Evolutionary conservation across 2,888 invertebrate genomes (phyloP).

Genomic region (Acrocyrtus sp.): DNA sequence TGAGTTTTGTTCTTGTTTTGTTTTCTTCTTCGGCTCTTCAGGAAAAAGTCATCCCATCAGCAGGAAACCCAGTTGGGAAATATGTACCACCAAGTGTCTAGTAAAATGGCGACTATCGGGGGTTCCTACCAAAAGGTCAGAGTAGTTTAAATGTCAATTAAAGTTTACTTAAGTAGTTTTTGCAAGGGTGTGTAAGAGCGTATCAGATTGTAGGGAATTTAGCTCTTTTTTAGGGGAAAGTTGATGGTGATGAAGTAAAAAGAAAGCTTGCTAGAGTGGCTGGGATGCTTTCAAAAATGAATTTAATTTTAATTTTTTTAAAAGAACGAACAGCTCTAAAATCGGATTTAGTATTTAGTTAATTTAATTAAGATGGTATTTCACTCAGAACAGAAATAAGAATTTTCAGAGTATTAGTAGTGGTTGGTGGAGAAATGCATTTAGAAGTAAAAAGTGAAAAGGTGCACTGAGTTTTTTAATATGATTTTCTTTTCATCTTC

Average conservation of each 20-base stretch:
- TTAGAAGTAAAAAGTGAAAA: background rate
- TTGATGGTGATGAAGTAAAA: too few relatives aligned
- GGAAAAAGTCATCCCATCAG: too few relatives aligned
- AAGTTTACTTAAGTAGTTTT: background rate
- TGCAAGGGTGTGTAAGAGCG: background rate
- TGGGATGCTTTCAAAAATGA: too few relatives aligned
- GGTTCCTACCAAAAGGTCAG: slow-evolving; percentile 43
- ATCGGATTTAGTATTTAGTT: too few relatives aligned
- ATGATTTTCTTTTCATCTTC: background rate
- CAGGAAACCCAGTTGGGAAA: slow-evolving; percentile 35
- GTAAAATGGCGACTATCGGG: slow-evolving; percentile 54
- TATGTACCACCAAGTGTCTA: slow-evolving; percentile 46
- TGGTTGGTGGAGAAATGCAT: background rate
- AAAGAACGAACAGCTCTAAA: too few relatives aligned
- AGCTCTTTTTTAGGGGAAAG: background rate
- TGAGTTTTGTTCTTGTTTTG: too few relatives aligned
- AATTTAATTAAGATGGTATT: too few relatives aligned
- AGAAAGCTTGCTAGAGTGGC: too few relatives aligned
- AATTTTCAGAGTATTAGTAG: background rate
- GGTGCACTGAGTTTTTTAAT: too few relatives aligned
- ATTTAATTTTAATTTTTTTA: too few relatives aligned
- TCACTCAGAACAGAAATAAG: background rate
- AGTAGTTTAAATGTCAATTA: slow-evolving; percentile 16
- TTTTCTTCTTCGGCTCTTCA: too few relatives aligned
- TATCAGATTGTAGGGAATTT: background rate